phyloP scores from a whole-genome alignment of 2,888 invertebrate species.

The Drosophila yooni region DNA sequence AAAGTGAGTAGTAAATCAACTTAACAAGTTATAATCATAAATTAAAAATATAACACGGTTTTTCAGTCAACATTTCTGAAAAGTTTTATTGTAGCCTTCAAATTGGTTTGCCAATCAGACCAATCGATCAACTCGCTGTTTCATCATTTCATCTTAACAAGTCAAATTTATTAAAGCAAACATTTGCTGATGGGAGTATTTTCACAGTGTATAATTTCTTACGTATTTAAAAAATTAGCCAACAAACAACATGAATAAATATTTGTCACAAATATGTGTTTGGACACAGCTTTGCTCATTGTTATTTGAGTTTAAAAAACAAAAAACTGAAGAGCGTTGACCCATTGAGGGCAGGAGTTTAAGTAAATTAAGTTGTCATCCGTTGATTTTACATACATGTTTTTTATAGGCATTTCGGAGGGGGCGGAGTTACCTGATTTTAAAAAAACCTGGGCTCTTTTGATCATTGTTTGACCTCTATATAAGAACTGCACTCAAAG shows the following conservation, averaged over 20 bases:
- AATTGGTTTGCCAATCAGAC: slow-evolving; percentile 1
- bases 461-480: no score
- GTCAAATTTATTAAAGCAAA: slow-evolving; percentile 39
- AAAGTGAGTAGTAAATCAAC: slow-evolving; percentile 8
- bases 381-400: no score
- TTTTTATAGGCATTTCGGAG: not conserved
- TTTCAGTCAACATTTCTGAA: not conserved
- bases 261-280: slow-evolving; percentile 36
- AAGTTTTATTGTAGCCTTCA: slow-evolving; percentile 17
- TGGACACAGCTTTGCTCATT: slow-evolving; percentile 10
- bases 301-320: slow-evolving; percentile 11
- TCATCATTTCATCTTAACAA: slow-evolving; percentile 12
- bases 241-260: slow-evolving; percentile 21
- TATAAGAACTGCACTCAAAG: no score
- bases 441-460: not conserved
- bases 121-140: slow-evolving; percentile 32
- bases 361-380: not conserved
- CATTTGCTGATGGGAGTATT: slow-evolving; percentile 25
- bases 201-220: slow-evolving; percentile 1
- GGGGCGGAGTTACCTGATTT: not conserved
- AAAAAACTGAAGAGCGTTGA: slow-evolving; percentile 9
- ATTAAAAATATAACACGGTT: not conserved
- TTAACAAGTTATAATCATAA: not conserved
- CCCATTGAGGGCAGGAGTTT: slow-evolving; percentile 10
- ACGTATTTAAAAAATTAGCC: not conserved